Conservation (phyloP, 2,797 vertebrate genomes). For the Cuculus canorus region DNA sequence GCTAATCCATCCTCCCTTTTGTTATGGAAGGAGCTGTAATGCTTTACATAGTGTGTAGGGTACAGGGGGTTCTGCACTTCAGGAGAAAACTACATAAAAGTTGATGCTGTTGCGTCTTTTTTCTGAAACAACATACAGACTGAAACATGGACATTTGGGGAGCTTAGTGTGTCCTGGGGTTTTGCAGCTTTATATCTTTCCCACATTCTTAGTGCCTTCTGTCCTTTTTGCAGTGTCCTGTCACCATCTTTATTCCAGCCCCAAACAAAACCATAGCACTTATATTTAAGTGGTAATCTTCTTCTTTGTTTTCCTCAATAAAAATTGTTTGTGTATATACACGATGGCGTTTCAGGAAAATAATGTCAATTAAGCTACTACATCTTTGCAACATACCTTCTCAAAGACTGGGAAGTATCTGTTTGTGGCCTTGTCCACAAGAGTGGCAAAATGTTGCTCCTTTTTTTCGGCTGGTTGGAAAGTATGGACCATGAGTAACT, state of each 20-base stretch:
- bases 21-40: neutral
- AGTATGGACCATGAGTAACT: conserved; percentile 46
- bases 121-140: neutral
- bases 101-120: neutral
- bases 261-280: neutral
- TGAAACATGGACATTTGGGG: neutral
- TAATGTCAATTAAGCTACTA: neutral
- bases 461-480: conserved; percentile 54
- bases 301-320: neutral
- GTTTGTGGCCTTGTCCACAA: conserved; percentile 76
- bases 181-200: neutral
- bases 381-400: conserved; percentile 60
- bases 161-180: neutral
- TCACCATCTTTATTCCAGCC: no score
- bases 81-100: neutral
- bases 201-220: neutral
- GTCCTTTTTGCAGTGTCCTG: neutral
- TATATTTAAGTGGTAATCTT: neutral
- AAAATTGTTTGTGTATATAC: neutral
- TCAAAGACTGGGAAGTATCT: conserved; percentile 77
- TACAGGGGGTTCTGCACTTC: neutral
- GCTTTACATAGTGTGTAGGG: neutral
- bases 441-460: conserved; percentile 59
- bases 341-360: neutral
- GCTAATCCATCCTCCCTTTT: neutral